Evolutionary conservation across 1,140 invertebrate species (phyloP), one percentile per base, ranked within the genome.

Genomic region (Oryzaephilus surinamensis): DNA sequence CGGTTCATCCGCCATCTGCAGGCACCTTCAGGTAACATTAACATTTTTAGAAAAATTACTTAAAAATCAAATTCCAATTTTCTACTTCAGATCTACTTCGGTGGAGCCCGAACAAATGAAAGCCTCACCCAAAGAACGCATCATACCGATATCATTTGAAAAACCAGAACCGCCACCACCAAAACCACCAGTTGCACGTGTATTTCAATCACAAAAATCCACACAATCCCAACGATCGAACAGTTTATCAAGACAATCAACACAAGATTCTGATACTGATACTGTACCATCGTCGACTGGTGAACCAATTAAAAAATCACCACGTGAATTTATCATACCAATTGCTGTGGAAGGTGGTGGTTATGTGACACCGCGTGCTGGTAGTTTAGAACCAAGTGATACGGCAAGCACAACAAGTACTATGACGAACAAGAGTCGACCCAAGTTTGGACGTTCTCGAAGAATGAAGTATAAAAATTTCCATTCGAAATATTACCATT

Each of bases 251-350:
- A 64, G 77, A 14, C 78, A 80, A 54, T 79, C 77, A 2, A 81
- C 77, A 1, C 68, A 69, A 32, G 77, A 81, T 36, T 80, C 77
- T 2, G 78, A 81, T 42, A 73, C 73, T 0, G 76, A 78, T 34
- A 72, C 71, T 14, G 41, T n/a, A n/a, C 45, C 6, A 50, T 8
- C 55, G 1, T 52, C 66, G 2, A 64, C 60, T 6, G 62, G 72
- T 14, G 77, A 89, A 57, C 81, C 83, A 1, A 88, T 88, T 46
- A 78, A 82, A 51, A 91, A 91, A 64, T 86, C 82, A 35, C 84
- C 85, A 6, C 66, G 87, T 11, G 88, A 92, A 63, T 89, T 87
- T 50, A 89, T 92, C 52, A 91, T 92, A 63, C 88, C 88, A 1
- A 91, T 92, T 51, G 82, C 84, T 10, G 77, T 91, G 26, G 88